phyloP scores from a whole-genome alignment of 2,797 vertebrate species.

The Manis crassicaudata region DNA sequence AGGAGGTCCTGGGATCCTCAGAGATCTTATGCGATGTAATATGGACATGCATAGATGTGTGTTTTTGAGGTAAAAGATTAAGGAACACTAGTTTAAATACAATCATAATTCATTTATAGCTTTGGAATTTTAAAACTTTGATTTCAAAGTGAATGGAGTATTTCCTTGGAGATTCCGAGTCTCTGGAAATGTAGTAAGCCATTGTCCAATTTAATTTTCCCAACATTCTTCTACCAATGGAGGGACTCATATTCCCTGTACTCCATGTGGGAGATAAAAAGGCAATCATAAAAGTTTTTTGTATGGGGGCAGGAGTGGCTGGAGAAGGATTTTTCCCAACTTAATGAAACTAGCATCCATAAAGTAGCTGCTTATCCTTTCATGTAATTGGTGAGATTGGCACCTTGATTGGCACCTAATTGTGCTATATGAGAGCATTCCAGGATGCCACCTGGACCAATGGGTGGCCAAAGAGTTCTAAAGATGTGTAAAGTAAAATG shows the following conservation, averaged over 20 bases:
- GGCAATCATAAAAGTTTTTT: background rate
- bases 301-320: background rate
- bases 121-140: conserved; percentile 62
- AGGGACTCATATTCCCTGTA: background rate
- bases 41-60: background rate
- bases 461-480: background rate
- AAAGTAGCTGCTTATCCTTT: background rate
- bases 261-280: background rate
- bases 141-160: conserved; percentile 5
- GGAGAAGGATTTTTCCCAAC: background rate
- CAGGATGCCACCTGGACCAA: background rate
- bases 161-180: conserved; percentile 51
- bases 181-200: background rate
- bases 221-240: background rate
- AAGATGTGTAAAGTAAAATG: background rate
- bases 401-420: background rate
- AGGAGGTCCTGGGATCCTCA: background rate
- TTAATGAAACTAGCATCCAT: background rate
- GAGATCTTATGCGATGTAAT: background rate
- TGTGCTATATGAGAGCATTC: background rate
- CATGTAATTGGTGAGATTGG: background rate
- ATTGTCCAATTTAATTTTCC: conserved; percentile 51
- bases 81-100: conserved; percentile 31
- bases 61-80: conserved; percentile 35
- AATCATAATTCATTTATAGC: conserved; percentile 16